A percentile compares a stretch with the other conserved stretches of the same genome.
Evolutionary conservation across 2,113 vertebrate species (phyloP).

Genomic region (Thryonomys swinderianus): DNA sequence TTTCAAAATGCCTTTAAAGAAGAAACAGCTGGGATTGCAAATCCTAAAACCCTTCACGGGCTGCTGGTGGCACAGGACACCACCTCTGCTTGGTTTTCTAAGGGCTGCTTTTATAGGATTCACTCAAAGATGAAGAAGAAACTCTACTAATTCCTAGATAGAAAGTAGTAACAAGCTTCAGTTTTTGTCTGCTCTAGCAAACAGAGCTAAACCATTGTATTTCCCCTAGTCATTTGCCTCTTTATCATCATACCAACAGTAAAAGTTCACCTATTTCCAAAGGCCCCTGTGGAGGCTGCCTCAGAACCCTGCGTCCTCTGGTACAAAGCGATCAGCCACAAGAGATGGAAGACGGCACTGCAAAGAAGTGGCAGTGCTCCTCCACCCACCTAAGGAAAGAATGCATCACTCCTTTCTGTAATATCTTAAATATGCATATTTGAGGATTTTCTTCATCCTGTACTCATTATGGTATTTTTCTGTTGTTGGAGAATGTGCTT

Average conservation of each 20-base stretch:
- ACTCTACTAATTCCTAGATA: not conserved
- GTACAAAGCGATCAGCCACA: not conserved
- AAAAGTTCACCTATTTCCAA: not conserved
- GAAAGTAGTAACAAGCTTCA: not conserved
- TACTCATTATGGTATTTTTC: not conserved
- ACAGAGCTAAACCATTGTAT: not conserved
- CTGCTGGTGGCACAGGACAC: conserved; percentile 24
- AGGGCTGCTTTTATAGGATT: conserved; percentile 40
- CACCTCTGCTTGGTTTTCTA: conserved; percentile 1
- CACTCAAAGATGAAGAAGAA: not conserved
- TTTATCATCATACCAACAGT: not conserved
- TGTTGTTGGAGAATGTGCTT: not conserved
- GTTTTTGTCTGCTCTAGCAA: not conserved
- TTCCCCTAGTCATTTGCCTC: not conserved
- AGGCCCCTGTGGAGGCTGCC: not conserved
- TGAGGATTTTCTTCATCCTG: not conserved
- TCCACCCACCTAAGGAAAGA: not conserved
- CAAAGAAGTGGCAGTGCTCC: not conserved
- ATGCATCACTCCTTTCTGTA: not conserved
- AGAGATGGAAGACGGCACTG: not conserved
- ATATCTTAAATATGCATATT: not conserved
- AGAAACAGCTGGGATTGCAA: conserved; percentile 44
- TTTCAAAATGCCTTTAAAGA: conserved; percentile 41
- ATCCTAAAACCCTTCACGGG: conserved; percentile 56
- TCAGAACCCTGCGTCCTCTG: not conserved